Conservation (phyloP, 2,888 invertebrate species). For the Brenthis daphne region DNA sequence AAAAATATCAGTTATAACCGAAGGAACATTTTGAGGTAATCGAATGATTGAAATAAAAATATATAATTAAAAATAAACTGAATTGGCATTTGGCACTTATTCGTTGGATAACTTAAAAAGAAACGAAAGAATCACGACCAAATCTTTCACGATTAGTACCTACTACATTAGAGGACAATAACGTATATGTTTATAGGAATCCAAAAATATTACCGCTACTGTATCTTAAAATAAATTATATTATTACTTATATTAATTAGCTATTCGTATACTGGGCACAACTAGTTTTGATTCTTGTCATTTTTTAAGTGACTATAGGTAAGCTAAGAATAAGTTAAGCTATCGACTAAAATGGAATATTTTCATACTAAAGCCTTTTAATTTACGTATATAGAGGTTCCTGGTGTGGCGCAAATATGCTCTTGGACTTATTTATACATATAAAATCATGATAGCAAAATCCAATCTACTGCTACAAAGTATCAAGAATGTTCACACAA, state of each 20-base stretch:
- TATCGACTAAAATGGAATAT: constrained; percentile 81
- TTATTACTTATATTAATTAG: constrained; percentile 73
- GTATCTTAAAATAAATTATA: constrained; percentile 81
- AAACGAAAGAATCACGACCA: constrained; percentile 71
- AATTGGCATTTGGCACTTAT: constrained; percentile 72
- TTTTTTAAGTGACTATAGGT: constrained; percentile 79
- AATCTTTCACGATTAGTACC: constrained; percentile 52
- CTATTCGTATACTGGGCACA: constrained; percentile 83
- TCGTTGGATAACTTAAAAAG: constrained; percentile 48
- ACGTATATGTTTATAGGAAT: constrained; percentile 82
- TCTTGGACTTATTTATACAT: neutral
- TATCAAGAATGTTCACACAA: neutral
- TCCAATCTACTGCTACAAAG: no score
- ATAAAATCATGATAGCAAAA: neutral
- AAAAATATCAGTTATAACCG: constrained; percentile 5
- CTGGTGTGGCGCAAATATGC: constrained; percentile 49
- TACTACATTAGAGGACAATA: constrained; percentile 65
- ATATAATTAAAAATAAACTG: constrained; percentile 54
- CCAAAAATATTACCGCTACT: constrained; percentile 81
- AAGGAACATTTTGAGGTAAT: constrained; percentile 52
- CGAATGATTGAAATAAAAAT: constrained; percentile 41
- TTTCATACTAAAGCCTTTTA: constrained; percentile 78
- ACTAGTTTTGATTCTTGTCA: constrained; percentile 82
- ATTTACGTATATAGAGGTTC: constrained; percentile 75
- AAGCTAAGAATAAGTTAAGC: constrained; percentile 80